Conservation (phyloP, 2,797 vertebrate species). For the Eurystomus glaucurus region DNA sequence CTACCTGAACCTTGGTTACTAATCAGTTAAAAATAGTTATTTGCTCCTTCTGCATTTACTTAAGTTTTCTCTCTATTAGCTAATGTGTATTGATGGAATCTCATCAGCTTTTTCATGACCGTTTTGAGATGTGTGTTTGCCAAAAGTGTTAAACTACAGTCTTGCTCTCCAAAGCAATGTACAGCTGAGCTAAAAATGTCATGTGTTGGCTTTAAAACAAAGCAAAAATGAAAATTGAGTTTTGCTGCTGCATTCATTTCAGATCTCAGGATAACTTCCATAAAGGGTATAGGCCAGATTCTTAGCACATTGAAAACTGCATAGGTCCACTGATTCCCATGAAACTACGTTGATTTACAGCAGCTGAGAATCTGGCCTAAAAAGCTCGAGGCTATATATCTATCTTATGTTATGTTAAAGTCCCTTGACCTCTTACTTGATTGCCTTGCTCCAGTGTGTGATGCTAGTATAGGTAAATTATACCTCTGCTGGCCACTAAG, state of each 20-base stretch:
- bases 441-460: conserved; percentile 63
- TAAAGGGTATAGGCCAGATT: conserved; percentile 42
- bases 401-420: conserved; percentile 63
- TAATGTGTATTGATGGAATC: conserved; percentile 61
- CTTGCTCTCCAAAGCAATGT: conserved; percentile 52
- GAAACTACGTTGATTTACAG: conserved; percentile 60
- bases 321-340: conserved; percentile 34
- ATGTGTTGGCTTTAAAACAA: conserved; percentile 63
- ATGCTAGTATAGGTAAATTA: conserved; percentile 75
- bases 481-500: conserved; percentile 71
- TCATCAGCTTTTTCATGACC: conserved; percentile 62
- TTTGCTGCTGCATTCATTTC: conserved; percentile 64
- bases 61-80: conserved; percentile 64
- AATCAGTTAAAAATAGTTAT: conserved; percentile 55
- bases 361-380: conserved; percentile 64
- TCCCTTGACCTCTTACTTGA: conserved; percentile 74
- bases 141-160: conserved; percentile 52
- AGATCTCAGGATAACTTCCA: conserved; percentile 56
- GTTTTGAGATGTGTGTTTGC: conserved; percentile 60
- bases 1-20: conserved; percentile 24
- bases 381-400: conserved; percentile 50
- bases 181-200: conserved; percentile 68
- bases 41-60: conserved; percentile 52
- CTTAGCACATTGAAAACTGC: conserved; percentile 40
- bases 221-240: conserved; percentile 64